These are phyloP conservation scores for Tyto alba DNA, from an alignment of 2,113 vertebrate genomes.

Conservation along the genomic window DNA sequence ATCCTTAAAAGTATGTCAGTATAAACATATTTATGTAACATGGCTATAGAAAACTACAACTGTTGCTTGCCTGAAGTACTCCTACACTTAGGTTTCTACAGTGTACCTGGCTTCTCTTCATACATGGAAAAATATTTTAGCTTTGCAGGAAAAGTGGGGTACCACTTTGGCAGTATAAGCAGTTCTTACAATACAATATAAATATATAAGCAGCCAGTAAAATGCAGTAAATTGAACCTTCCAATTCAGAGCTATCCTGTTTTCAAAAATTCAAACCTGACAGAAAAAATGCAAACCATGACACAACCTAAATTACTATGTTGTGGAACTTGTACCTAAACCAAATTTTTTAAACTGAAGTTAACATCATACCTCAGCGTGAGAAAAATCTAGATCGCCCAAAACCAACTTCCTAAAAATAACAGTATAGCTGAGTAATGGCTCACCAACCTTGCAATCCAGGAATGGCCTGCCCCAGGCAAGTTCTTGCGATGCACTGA, in stretches of 20 bases:
- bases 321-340: background rate
- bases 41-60: background rate
- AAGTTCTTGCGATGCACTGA: background rate
- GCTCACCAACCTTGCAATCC: background rate
- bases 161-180: background rate
- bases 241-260: background rate
- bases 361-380: background rate
- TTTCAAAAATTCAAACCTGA: background rate
- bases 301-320: rapidly evolving
- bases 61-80: background rate
- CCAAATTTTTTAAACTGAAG: background rate
- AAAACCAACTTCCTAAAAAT: background rate
- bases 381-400: background rate
- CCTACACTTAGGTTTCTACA: rapidly evolving
- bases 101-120: background rate
- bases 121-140: background rate
- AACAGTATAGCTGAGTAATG: rapidly evolving
- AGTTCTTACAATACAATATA: background rate
- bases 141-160: background rate
- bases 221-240: background rate
- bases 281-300: background rate
- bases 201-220: background rate
- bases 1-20: background rate
- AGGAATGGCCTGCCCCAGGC: background rate
- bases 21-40: background rate